These are phyloP conservation scores for Anthoscopus minutus DNA, from an alignment of 2,113 vertebrate genomes.

Conservation along the genomic window DNA sequence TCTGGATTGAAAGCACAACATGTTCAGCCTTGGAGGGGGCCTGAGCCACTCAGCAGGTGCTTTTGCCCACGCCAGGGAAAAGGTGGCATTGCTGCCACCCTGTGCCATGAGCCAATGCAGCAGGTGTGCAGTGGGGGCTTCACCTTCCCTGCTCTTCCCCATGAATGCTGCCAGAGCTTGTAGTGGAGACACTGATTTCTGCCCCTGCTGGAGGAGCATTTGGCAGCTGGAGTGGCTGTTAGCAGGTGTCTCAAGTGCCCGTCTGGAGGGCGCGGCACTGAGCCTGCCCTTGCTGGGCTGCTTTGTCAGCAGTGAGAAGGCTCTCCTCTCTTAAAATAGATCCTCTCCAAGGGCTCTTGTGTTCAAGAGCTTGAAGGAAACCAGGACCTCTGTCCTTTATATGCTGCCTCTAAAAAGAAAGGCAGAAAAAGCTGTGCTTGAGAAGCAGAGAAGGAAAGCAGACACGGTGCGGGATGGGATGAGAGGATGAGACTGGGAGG, in stretches of 20 bases:
- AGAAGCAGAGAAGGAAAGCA: background rate
- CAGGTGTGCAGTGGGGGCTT: fast-evolving
- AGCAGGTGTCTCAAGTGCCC: conserved; percentile 12
- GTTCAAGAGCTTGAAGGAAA: background rate
- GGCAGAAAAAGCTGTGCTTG: background rate
- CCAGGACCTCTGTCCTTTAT: background rate
- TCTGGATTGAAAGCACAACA: fast-evolving
- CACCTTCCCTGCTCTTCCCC: background rate
- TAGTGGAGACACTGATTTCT: background rate
- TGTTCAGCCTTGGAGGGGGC: background rate
- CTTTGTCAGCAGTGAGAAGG: background rate
- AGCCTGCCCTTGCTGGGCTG: background rate
- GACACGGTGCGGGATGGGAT: fast-evolving
- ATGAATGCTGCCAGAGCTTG: background rate
- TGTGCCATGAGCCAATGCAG: background rate
- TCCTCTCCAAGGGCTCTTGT: background rate
- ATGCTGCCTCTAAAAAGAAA: background rate
- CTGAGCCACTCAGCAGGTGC: background rate
- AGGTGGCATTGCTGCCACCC: background rate
- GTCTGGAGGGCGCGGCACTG: background rate
- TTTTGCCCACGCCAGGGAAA: background rate
- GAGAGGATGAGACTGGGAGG: background rate
- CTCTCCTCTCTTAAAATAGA: conserved; percentile 22
- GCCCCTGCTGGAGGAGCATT: background rate
- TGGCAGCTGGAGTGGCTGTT: conserved; percentile 8